Base-by-base conservation (phyloP, 2,888 invertebrate species). In the Euspilapteryx auroguttella region DNA sequence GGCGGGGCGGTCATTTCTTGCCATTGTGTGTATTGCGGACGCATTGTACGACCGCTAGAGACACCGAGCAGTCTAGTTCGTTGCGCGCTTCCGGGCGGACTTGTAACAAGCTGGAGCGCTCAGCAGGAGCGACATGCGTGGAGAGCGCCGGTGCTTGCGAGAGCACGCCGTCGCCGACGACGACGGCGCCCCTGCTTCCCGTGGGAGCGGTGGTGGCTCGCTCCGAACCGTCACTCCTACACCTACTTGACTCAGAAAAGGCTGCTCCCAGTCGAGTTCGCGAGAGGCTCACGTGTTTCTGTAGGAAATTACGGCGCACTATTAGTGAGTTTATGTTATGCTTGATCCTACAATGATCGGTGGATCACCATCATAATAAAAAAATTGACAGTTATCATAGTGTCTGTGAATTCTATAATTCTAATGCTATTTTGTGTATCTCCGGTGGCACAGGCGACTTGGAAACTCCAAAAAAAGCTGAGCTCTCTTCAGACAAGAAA, bases 321-420 rank as follows among this genome's bases (percentile, higher is more conserved):
- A 68, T 75, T 51, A 75, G 75, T 73, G 73, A 75, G 75, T 75
- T n/a, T n/a, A n/a, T n/a, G n/a, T n/a, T n/a, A n/a, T n/a, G n/a
- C n/a, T n/a, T n/a, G n/a, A n/a, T n/a, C n/a, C n/a, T n/a, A n/a
- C n/a, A n/a, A n/a, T n/a, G n/a, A n/a, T n/a, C n/a, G n/a, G n/a
- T n/a, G n/a, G n/a, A n/a, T n/a, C n/a, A n/a, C n/a, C n/a, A n/a
- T n/a, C n/a, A n/a, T n/a, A n/a, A n/a, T n/a, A n/a, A n/a, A n/a
- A n/a, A n/a, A n/a, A n/a, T n/a, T n/a, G n/a, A n/a, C n/a, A n/a
- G n/a, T n/a, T n/a, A n/a, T n/a, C n/a, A n/a, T n/a, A n/a, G n/a
- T n/a, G n/a, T n/a, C n/a, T n/a, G n/a, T n/a, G n/a, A n/a, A n/a
- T n/a, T n/a, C n/a, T n/a, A n/a, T n/a, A n/a, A n/a, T 71, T 69